phyloP scores from a whole-genome alignment of 2,888 invertebrate species.

The Thalpophila matura region DNA sequence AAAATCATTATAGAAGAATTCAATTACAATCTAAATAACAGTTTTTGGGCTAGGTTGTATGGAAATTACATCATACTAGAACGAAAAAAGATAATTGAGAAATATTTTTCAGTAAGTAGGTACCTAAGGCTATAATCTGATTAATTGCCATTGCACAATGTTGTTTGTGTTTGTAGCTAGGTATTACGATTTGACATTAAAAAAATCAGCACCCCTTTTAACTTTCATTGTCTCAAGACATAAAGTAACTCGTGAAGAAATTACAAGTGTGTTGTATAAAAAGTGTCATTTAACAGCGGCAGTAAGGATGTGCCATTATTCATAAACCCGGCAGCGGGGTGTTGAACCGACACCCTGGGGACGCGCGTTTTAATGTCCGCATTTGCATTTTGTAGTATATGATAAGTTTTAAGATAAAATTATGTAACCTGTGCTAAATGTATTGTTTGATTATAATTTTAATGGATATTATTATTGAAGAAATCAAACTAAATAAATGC shows the following conservation, averaged over 20 bases:
- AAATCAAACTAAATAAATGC: background rate
- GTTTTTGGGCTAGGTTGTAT: no score
- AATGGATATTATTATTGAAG: background rate
- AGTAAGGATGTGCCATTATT: slow-evolving; percentile 82
- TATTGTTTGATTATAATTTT: background rate
- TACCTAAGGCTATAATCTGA: no score
- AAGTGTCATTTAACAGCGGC: slow-evolving; percentile 64
- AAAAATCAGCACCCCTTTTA: slow-evolving; percentile 13
- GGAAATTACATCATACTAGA: no score
- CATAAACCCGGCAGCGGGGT: slow-evolving; percentile 78
- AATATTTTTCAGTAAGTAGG: no score
- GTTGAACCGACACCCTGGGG: slow-evolving; percentile 77
- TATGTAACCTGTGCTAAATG: background rate
- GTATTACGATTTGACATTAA: background rate
- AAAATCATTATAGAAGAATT: no score
- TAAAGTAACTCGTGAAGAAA: slow-evolving; percentile 59
- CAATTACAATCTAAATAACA: no score
- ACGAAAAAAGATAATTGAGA: no score
- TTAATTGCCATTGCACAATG: no score
- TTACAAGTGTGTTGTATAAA: slow-evolving; percentile 62
- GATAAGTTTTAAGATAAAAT: slow-evolving; percentile 61
- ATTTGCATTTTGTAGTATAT: slow-evolving; percentile 82
- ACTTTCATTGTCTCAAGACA: slow-evolving; percentile 33
- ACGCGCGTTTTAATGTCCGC: slow-evolving; percentile 81
- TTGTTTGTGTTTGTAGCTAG: background rate